These are phyloP conservation scores for Actinopyga echinites DNA, from an alignment of 53 echinoderm and acorn worm species.

Conservation along the genomic window DNA sequence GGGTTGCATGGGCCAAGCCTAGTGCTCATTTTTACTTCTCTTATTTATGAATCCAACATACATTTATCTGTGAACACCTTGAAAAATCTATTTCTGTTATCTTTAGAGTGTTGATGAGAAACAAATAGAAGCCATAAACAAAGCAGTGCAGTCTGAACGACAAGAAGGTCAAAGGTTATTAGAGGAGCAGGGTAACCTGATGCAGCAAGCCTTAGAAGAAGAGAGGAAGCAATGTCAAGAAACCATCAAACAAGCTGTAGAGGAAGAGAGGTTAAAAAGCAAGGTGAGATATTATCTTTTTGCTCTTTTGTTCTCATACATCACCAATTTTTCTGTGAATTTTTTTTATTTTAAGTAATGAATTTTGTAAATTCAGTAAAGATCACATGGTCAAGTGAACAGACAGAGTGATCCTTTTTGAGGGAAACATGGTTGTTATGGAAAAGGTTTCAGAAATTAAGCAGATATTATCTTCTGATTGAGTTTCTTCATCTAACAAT, in stretches of 20 bases:
- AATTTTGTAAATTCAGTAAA: too few species aligned
- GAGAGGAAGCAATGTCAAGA: constrained; percentile 55
- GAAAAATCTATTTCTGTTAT: background rate
- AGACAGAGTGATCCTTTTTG: background rate
- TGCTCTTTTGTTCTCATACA: too few species aligned
- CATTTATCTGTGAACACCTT: too few species aligned
- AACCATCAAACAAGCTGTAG: constrained; percentile 62
- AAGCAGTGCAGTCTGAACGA: constrained; percentile 65
- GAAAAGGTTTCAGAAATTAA: background rate
- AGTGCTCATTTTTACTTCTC: too few species aligned
- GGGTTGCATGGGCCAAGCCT: too few species aligned
- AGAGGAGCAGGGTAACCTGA: constrained; percentile 54
- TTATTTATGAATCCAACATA: too few species aligned
- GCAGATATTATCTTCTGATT: background rate
- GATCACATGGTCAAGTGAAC: too few species aligned
- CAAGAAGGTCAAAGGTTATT: constrained; percentile 60
- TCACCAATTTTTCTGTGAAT: too few species aligned
- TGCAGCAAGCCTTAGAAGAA: constrained; percentile 49
- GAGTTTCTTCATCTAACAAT: too few species aligned
- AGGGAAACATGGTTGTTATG: background rate
- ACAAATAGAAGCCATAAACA: constrained; percentile 42
- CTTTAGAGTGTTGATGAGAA: constrained; percentile 57
- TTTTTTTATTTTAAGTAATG: too few species aligned
- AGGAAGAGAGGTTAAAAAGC: constrained; percentile 73
- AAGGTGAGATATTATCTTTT: constrained; percentile 42